These are phyloP conservation scores for Chamaea fasciata DNA, from an alignment of 2,113 vertebrate genomes.

Conservation along the genomic window DNA sequence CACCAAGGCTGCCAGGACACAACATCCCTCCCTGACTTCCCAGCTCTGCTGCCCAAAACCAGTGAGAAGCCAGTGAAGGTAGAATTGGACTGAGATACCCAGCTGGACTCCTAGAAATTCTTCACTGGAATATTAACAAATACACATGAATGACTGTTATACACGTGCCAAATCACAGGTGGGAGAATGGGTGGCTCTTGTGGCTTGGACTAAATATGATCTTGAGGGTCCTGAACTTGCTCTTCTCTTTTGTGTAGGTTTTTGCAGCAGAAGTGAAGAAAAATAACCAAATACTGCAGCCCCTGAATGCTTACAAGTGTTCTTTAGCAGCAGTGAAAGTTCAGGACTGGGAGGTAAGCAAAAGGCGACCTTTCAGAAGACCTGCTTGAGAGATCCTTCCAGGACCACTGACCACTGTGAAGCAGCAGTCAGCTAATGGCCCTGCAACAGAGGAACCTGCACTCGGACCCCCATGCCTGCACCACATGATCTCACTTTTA, in stretches of 20 bases:
- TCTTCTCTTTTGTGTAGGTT: background rate
- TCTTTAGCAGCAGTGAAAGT: background rate
- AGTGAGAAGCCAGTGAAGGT: background rate
- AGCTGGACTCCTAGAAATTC: background rate
- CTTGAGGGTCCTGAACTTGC: background rate
- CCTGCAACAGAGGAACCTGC: background rate
- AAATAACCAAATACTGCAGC: background rate
- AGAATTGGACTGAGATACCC: background rate
- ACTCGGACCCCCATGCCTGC: accelerated
- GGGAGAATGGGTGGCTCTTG: background rate
- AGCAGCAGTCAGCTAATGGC: background rate
- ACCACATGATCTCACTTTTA: background rate
- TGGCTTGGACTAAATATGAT: background rate
- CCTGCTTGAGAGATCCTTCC: background rate
- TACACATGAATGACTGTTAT: background rate
- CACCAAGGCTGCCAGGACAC: background rate
- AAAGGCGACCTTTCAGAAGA: background rate
- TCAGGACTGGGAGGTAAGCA: background rate
- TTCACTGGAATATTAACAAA: background rate
- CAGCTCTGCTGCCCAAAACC: background rate
- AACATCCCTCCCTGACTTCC: background rate
- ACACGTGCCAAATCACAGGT: background rate
- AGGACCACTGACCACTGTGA: background rate
- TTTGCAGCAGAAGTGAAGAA: background rate
- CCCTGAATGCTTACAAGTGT: background rate